Evolutionary conservation across 1,140 invertebrate genomes (phyloP).

Genomic region (Solenopsis fugax): DNA sequence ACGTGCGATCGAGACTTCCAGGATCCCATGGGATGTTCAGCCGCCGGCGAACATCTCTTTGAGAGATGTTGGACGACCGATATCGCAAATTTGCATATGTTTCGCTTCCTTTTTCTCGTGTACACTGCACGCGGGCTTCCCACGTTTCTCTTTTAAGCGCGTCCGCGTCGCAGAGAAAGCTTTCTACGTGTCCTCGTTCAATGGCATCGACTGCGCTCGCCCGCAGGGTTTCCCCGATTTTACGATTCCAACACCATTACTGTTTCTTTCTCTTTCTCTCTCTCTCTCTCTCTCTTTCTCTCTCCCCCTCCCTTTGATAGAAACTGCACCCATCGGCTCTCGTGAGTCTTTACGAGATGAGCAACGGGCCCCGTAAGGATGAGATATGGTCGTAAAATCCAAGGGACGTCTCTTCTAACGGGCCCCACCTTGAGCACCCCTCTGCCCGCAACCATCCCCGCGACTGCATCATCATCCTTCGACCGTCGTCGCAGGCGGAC

Average conservation of each 20-base stretch:
- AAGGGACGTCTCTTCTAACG: slow-evolving; percentile 60
- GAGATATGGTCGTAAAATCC: slow-evolving; percentile 59
- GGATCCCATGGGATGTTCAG: not conserved
- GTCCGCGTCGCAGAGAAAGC: slow-evolving; percentile 71
- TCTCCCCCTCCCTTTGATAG: not conserved
- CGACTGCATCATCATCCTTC: slow-evolving; percentile 31
- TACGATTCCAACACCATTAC: slow-evolving; percentile 42
- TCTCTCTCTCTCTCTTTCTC: not conserved
- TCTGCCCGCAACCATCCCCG: slow-evolving; percentile 27
- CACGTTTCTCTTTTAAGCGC: slow-evolving; percentile 72
- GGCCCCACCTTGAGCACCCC: slow-evolving; percentile 6
- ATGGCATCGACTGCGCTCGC: too few relatives aligned
- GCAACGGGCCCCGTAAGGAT: slow-evolving; percentile 43
- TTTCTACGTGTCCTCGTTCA: slow-evolving; percentile 50
- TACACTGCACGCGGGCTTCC: slow-evolving; percentile 55
- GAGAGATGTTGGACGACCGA: slow-evolving; percentile 6
- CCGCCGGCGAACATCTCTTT: not conserved
- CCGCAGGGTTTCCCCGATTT: slow-evolving; percentile 53
- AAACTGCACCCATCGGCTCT: slow-evolving; percentile 14
- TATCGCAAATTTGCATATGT: slow-evolving; percentile 22
- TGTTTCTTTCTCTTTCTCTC: too few relatives aligned
- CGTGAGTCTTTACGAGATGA: not conserved
- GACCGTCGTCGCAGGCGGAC: slow-evolving; percentile 31
- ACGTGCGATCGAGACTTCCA: not conserved
- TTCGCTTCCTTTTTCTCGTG: slow-evolving; percentile 17